Conservation (phyloP, 2,113 vertebrate species). For the Corynorhinus townsendii region DNA sequence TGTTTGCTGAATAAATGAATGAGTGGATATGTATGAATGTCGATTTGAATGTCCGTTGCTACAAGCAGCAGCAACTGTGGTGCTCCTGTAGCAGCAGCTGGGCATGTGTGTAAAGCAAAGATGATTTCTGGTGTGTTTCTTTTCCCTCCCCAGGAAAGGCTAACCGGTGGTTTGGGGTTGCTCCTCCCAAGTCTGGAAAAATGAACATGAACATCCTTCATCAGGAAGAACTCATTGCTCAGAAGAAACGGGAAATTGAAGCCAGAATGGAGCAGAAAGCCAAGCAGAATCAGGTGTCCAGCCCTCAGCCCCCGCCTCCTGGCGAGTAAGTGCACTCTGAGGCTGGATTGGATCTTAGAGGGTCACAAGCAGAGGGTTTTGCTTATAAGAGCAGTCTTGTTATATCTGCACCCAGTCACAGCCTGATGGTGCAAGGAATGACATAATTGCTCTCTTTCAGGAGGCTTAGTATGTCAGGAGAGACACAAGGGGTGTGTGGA, state of each 20-base stretch:
- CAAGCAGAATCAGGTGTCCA: constrained; percentile 76
- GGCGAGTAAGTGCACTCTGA: constrained; percentile 73
- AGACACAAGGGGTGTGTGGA: not conserved
- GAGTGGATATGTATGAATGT: not conserved
- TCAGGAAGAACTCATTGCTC: constrained; percentile 95
- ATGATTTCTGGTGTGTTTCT: not conserved
- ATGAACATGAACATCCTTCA: constrained; percentile 91
- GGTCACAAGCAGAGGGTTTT: not conserved
- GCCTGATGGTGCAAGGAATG: not conserved
- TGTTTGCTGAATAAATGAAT: not conserved
- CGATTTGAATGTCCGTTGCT: not conserved
- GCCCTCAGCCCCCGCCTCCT: constrained; percentile 76
- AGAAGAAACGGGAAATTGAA: constrained; percentile 97
- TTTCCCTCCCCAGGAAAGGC: constrained; percentile 80
- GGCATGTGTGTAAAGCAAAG: not conserved
- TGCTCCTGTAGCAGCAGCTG: not conserved
- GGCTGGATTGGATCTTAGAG: not conserved
- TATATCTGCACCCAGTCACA: not conserved
- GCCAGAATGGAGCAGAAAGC: constrained; percentile 91
- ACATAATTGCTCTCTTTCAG: not conserved
- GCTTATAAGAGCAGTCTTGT: not conserved
- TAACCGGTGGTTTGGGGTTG: constrained; percentile 85
- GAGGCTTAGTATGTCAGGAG: not conserved
- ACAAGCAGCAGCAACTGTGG: too few species aligned
- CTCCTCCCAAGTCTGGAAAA: constrained; percentile 87